Conservation (phyloP, 2,113 vertebrate species). For the Perccottus glenii region DNA sequence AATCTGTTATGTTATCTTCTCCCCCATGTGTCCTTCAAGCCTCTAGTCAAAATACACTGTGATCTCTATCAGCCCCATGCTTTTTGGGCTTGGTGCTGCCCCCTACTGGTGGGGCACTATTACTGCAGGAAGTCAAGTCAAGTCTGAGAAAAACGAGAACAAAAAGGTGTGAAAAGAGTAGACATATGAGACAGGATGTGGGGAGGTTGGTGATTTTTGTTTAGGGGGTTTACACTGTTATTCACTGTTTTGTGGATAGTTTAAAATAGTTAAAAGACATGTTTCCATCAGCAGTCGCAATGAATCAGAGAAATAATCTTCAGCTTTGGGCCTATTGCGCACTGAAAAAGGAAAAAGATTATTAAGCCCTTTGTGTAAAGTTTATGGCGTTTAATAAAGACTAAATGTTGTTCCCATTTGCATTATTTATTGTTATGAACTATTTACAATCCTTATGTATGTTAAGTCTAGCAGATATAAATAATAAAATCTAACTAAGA, state of each 20-base stretch:
- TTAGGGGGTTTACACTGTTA: neutral
- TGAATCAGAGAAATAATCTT: too few species aligned
- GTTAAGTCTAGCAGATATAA: too few species aligned
- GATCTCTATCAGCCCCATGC: neutral
- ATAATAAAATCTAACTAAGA: too few species aligned
- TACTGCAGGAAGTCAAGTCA: constrained; percentile 10
- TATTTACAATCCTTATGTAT: too few species aligned
- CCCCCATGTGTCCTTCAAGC: neutral
- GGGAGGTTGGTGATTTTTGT: constrained; percentile 6
- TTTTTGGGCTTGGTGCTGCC: constrained; percentile 39
- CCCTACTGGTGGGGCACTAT: constrained; percentile 50
- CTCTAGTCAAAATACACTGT: neutral
- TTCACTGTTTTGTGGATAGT: neutral
- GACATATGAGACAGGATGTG: constrained; percentile 15
- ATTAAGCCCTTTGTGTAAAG: too few species aligned
- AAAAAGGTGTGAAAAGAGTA: neutral
- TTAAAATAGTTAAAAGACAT: neutral
- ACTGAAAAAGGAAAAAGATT: too few species aligned
- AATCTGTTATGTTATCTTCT: neutral
- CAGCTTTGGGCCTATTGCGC: too few species aligned
- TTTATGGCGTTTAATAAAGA: too few species aligned
- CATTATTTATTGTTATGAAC: too few species aligned
- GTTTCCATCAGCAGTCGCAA: too few species aligned
- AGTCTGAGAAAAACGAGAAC: neutral
- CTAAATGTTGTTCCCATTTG: too few species aligned